A percentile compares a stretch with the other conserved stretches of the same genome.
Evolutionary conservation across 2,113 vertebrate species (phyloP).

Genomic region (Pedionomus torquatus): DNA sequence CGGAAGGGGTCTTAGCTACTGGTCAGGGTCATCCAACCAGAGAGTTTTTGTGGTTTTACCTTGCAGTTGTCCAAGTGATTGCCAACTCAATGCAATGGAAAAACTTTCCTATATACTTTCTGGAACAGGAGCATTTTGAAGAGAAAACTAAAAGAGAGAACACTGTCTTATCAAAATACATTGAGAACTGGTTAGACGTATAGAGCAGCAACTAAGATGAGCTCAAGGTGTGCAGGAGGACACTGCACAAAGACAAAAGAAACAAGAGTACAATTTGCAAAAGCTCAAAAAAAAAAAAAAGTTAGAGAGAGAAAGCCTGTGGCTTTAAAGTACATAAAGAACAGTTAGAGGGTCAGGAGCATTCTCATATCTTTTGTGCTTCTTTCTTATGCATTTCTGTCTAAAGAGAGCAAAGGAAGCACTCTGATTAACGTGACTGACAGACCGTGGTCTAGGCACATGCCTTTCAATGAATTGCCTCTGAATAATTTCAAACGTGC

Average conservation of each 20-base stretch:
- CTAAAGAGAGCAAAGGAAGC: not conserved
- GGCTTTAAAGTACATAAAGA: not conserved
- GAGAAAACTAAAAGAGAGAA: not conserved
- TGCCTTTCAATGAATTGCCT: not conserved
- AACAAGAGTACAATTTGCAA: not conserved
- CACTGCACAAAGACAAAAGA: not conserved
- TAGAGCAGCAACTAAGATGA: not conserved
- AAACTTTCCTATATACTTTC: not conserved
- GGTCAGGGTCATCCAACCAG: not conserved
- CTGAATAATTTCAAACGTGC: not conserved
- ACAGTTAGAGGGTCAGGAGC: not conserved
- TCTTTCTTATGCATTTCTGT: not conserved
- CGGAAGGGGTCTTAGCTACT: not conserved
- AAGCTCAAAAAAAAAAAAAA: not conserved
- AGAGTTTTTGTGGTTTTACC: not conserved
- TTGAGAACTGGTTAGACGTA: not conserved
- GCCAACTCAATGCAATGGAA: not conserved
- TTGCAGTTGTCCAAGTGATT: not conserved
- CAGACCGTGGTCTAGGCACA: not conserved
- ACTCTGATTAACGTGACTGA: not conserved
- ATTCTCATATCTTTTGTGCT: not conserved
- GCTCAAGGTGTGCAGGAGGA: not conserved
- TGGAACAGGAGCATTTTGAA: not conserved
- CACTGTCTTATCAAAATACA: not conserved
- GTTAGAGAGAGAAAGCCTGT: not conserved